Conservation (phyloP, 2,797 vertebrate species). For the Anguilla megastoma region DNA sequence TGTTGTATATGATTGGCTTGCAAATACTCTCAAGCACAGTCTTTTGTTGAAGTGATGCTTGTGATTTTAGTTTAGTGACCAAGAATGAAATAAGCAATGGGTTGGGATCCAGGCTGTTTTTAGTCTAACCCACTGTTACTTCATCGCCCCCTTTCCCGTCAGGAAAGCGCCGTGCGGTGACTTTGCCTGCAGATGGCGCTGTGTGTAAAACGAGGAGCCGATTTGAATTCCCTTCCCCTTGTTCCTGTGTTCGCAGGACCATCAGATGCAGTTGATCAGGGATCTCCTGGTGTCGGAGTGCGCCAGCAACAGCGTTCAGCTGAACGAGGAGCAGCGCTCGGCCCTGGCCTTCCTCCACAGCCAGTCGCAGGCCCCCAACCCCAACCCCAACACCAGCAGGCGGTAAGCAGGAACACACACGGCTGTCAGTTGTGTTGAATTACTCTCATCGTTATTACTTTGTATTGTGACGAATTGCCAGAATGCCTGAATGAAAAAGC, state of each 20-base stretch:
- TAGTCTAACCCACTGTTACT: no score
- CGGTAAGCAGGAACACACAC: slow-evolving; percentile 65
- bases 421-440: background rate
- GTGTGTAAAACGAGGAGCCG: background rate
- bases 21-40: background rate
- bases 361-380: slow-evolving; percentile 66
- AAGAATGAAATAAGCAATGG: background rate
- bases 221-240: background rate
- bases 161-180: no score
- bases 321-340: slow-evolving; percentile 93
- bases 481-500: background rate
- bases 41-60: background rate
- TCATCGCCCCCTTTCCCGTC: no score
- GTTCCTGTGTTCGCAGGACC: slow-evolving; percentile 73
- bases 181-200: no score
- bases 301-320: slow-evolving; percentile 88
- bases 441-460: background rate
- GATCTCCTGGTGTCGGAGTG: slow-evolving; percentile 91
- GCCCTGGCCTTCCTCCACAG: slow-evolving; percentile 89
- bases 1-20: background rate
- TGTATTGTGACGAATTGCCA: background rate
- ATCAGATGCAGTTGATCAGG: slow-evolving; percentile 92
- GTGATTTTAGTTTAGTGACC: background rate
- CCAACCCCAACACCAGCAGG: slow-evolving; percentile 78
- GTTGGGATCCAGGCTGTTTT: background rate